A percentile compares a stretch with the other conserved stretches of the same genome.
phyloP scores from a whole-genome alignment of 2,113 vertebrate species.

The Hypomesus transpacificus region DNA sequence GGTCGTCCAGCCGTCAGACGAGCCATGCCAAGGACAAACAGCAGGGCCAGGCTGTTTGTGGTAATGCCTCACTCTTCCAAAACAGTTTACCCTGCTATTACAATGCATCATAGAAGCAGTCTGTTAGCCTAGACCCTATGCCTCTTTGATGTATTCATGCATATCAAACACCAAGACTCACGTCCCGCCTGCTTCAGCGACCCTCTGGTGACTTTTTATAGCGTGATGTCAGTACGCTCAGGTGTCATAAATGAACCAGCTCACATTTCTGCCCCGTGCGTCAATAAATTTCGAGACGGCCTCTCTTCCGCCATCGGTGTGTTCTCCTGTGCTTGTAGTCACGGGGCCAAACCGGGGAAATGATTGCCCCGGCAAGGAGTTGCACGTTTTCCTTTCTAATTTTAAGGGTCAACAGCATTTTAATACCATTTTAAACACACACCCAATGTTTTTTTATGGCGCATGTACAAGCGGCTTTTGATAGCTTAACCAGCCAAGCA shows the following conservation, averaged over 20 bases:
- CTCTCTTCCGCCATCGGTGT: constrained; percentile 27
- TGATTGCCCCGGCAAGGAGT: constrained; percentile 84
- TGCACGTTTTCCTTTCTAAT: constrained; percentile 86
- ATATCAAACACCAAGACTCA: constrained; percentile 62
- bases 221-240: constrained; percentile 67
- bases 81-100: constrained; percentile 46
- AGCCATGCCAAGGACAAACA: background rate
- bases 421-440: constrained; percentile 92
- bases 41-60: background rate
- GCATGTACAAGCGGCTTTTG: constrained; percentile 92
- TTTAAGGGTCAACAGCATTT: constrained; percentile 89
- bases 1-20: no score
- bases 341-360: constrained; percentile 61
- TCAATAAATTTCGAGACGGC: constrained; percentile 70
- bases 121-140: constrained; percentile 56
- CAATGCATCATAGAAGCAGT: constrained; percentile 65
- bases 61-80: constrained; percentile 22
- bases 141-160: constrained; percentile 64
- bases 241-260: constrained; percentile 69
- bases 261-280: constrained; percentile 53
- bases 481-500: constrained; percentile 98
- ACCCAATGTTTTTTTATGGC: constrained; percentile 91
- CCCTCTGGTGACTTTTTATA: constrained; percentile 60
- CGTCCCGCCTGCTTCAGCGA: constrained; percentile 46
- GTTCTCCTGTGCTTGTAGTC: constrained; percentile 65